Conservation (phyloP, 2,113 vertebrate genomes). For the Accipiter virgatus region DNA sequence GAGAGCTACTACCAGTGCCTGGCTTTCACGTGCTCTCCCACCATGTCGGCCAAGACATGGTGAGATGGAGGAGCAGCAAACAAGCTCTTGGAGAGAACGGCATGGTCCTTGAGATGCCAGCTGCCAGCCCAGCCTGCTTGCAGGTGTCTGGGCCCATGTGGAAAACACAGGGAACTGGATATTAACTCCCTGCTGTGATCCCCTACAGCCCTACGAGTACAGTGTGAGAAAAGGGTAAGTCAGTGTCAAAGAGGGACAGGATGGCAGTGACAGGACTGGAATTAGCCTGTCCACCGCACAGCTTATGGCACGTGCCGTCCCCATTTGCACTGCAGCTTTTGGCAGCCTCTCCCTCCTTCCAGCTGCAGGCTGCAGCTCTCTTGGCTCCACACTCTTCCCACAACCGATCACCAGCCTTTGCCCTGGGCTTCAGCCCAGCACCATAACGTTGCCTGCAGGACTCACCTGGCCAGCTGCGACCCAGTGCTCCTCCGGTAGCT, state of each 20-base stretch:
- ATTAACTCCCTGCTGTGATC: background rate
- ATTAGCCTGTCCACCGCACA: rapidly evolving
- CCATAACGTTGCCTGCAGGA: rapidly evolving
- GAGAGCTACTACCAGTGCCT: background rate
- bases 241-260: background rate
- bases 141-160: background rate
- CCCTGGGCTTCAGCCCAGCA: background rate
- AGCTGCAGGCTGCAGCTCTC: background rate
- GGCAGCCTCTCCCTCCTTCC: background rate
- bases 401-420: background rate
- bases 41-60: rapidly evolving
- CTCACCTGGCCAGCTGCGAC: constrained; percentile 95
- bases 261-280: background rate
- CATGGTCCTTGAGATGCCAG: background rate
- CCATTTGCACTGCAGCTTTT: background rate
- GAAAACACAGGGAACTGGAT: rapidly evolving
- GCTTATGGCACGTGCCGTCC: rapidly evolving
- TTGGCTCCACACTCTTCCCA: background rate
- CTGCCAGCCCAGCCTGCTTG: background rate
- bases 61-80: background rate
- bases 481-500: constrained; percentile 93
- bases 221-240: background rate
- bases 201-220: background rate
- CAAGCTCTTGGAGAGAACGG: background rate
- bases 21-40: background rate